Evolutionary conservation across 2,797 vertebrate species (phyloP), one percentile per base, ranked within the genome.

Genomic region (Sylvilagus floridanus): DNA sequence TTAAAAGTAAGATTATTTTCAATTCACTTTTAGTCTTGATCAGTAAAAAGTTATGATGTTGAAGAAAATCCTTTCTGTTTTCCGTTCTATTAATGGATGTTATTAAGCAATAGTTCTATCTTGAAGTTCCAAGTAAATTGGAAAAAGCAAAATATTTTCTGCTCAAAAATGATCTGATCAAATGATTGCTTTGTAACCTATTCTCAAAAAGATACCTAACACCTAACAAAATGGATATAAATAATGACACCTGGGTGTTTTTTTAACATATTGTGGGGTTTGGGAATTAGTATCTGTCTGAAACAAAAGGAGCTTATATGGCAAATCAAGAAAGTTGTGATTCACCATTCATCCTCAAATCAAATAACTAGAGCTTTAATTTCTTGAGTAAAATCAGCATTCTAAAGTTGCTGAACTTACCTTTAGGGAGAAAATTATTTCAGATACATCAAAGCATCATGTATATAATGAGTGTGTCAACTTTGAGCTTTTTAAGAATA

Each of bases 391-490:
- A 96, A 95, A 88, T 0, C 42, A 35, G 13, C 1, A 10, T 92
- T 75, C 22, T 92, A 95, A 95, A 82, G 63, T 28, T 84, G 28
- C 22, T 90, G 75, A 96, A 69, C 21, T 95, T 93, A 89, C 57
- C 72, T 94, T 95, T 71, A 84, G 19, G 79, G 52, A 95, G 9
- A 94, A 94, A 12, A 77, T 57, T 88, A 95, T 75, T 83, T 95
- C 71, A 69, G 86, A n/a, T 76, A 71, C 26, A 73, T 84, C 14
- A 77, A 76, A 96, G 32, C 14, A 75, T 52, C 75, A 32, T 35
- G 92, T 77, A 78, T 50, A 66, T 95, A 93, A 77, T 63, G 17
- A 81, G 7, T 83, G 13, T 52, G 60, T 96, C 84, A 90, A 75
- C 6, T 24, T 7, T 60, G 19, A 75, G 42, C 2, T 93, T 97